A percentile compares a stretch with the other conserved stretches of the same genome.
phyloP scores from a whole-genome alignment of 2,888 invertebrate genomes.

The Dryococelus australis region DNA sequence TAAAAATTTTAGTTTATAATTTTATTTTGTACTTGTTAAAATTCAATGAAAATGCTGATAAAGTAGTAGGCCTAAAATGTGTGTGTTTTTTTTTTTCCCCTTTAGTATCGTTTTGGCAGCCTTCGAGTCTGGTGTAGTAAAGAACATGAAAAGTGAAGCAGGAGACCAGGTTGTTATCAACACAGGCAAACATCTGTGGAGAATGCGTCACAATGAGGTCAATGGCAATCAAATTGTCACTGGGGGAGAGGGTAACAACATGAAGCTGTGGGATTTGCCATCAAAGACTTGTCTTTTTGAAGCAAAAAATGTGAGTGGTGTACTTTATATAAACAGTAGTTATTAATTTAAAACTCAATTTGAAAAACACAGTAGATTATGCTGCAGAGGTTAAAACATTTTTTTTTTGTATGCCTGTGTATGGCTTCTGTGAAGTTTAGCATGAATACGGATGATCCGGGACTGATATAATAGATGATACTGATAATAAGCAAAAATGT shows the following conservation, averaged over 20 bases:
- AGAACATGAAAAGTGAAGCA: constrained; percentile 64
- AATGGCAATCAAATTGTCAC: constrained; percentile 74
- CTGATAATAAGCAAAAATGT: too few relatives aligned
- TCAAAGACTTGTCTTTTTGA: constrained; percentile 60
- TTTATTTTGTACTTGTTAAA: too few relatives aligned
- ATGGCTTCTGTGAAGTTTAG: too few relatives aligned
- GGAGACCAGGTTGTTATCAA: constrained; percentile 51
- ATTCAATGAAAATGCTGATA: too few relatives aligned
- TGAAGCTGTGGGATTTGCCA: constrained; percentile 83
- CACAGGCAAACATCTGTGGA: constrained; percentile 52
- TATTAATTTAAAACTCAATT: constrained; percentile 12
- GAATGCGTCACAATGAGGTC: constrained; percentile 69
- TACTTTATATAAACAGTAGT: not conserved
- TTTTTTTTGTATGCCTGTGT: not conserved
- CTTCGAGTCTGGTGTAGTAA: constrained; percentile 68
- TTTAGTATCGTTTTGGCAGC: constrained; percentile 63
- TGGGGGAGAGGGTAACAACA: constrained; percentile 89
- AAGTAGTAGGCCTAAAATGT: too few relatives aligned
- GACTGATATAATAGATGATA: too few relatives aligned
- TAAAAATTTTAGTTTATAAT: too few relatives aligned
- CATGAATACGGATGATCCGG: too few relatives aligned
- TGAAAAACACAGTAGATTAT: too few relatives aligned
- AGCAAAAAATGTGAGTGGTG: constrained; percentile 69
- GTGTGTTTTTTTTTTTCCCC: too few relatives aligned
- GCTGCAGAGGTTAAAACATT: not conserved